Conservation (phyloP, 2,888 invertebrate species). For the Leptopilina drosophilae region DNA sequence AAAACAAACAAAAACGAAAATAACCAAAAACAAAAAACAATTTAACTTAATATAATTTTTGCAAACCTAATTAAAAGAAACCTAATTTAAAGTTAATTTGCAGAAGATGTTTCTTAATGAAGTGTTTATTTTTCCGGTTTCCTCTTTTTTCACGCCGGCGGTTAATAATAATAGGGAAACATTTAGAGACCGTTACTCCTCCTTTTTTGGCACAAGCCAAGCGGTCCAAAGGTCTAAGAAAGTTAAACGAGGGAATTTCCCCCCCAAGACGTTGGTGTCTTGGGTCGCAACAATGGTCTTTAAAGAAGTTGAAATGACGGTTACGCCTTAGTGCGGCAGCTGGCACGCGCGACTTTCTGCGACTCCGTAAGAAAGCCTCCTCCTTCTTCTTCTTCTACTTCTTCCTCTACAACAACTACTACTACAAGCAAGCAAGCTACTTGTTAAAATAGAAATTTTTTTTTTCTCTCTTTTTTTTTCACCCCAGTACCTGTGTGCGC, state of each 20-base stretch:
- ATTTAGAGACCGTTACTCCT: slow-evolving; percentile 63
- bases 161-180: background rate
- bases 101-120: too few relatives aligned
- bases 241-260: slow-evolving; percentile 62
- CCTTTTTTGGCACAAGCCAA: slow-evolving; percentile 60
- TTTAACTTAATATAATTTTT: too few relatives aligned
- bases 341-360: slow-evolving; percentile 73
- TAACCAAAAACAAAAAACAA: too few relatives aligned
- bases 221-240: slow-evolving; percentile 61
- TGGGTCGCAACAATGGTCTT: slow-evolving; percentile 65
- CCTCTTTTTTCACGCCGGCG: too few relatives aligned
- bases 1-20: too few relatives aligned
- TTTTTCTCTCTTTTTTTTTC: slow-evolving; percentile 53
- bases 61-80: too few relatives aligned
- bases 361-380: slow-evolving; percentile 59
- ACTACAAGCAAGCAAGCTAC: too few relatives aligned
- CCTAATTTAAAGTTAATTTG: too few relatives aligned
- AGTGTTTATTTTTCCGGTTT: too few relatives aligned
- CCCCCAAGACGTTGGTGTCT: slow-evolving; percentile 69
- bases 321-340: slow-evolving; percentile 75
- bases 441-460: background rate
- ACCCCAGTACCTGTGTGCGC: slow-evolving; percentile 40
- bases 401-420: background rate
- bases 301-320: slow-evolving; percentile 76
- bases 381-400: slow-evolving; percentile 43